Conservation (phyloP, 2,797 vertebrate species). For the Semaprochilodus insignis region DNA sequence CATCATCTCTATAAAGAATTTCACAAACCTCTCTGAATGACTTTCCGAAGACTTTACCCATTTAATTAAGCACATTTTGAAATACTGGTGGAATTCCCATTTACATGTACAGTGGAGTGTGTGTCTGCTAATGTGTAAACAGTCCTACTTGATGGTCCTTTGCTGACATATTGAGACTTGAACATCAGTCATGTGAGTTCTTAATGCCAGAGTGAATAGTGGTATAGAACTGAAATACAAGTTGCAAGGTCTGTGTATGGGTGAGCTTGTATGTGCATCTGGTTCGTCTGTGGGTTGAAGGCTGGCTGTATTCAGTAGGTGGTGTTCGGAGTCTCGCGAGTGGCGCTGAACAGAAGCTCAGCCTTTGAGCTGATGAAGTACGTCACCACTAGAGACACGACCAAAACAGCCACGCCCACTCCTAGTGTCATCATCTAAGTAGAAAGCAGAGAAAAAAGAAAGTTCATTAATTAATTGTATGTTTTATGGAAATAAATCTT, state of each 20-base stretch:
- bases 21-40: too few species aligned
- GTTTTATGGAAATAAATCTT: not conserved
- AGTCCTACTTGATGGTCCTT: slow-evolving; percentile 5
- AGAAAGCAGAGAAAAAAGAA: not conserved
- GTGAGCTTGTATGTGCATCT: slow-evolving; percentile 40
- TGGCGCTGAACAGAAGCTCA: slow-evolving; percentile 85
- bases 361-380: slow-evolving; percentile 92
- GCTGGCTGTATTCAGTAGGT: slow-evolving; percentile 82
- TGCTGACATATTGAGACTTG: not conserved
- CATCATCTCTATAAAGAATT: too few species aligned
- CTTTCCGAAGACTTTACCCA: too few species aligned
- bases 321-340: slow-evolving; percentile 79
- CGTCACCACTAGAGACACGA: slow-evolving; percentile 84
- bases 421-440: slow-evolving; percentile 87
- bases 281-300: slow-evolving; percentile 61
- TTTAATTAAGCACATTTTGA: too few species aligned
- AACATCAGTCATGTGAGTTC: not conserved
- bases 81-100: too few species aligned
- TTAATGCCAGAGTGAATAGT: slow-evolving; percentile 26
- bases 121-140: slow-evolving; percentile 27
- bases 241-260: slow-evolving; percentile 30
- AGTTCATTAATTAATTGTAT: not conserved
- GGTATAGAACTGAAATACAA: slow-evolving; percentile 18
- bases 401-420: slow-evolving; percentile 82
- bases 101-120: slow-evolving; percentile 52